Percentiles rank a stretch among this genome's conserved stretches.
Conservation (phyloP, 2,113 vertebrate species). For the Crocuta crocuta region DNA sequence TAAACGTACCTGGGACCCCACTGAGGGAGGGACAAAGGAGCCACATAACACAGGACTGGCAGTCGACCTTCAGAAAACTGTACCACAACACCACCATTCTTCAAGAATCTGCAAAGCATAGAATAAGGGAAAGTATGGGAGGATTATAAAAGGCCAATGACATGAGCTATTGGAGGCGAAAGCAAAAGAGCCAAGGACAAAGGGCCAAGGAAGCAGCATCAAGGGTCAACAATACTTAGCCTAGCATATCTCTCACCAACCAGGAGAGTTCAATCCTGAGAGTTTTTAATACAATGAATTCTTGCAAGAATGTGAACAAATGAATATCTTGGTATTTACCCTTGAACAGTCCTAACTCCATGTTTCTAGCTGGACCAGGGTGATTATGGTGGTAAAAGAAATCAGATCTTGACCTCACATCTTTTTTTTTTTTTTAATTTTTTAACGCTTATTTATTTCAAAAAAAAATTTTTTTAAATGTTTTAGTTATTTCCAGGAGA, state of each 20-base stretch:
- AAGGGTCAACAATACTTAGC: not conserved
- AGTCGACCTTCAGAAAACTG: not conserved
- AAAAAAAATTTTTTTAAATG: too few relatives aligned
- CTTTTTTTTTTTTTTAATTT: not conserved
- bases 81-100: not conserved
- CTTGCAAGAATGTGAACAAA: not conserved
- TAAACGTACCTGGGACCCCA: not conserved
- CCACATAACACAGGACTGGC: not conserved
- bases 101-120: not conserved
- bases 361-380: not conserved
- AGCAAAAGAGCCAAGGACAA: not conserved
- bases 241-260: not conserved
- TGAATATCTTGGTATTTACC: not conserved
- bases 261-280: not conserved
- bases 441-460: too few relatives aligned
- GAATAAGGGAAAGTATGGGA: not conserved
- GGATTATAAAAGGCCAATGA: not conserved
- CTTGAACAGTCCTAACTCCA: not conserved
- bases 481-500: too few relatives aligned
- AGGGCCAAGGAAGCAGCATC: not conserved
- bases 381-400: not conserved
- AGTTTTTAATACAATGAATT: not conserved
- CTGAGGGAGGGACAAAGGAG: too few relatives aligned
- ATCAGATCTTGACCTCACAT: not conserved
- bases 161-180: not conserved